These are phyloP conservation scores for Torymus auratus DNA, from an alignment of 2,888 invertebrate genomes.

Conservation along the genomic window DNA sequence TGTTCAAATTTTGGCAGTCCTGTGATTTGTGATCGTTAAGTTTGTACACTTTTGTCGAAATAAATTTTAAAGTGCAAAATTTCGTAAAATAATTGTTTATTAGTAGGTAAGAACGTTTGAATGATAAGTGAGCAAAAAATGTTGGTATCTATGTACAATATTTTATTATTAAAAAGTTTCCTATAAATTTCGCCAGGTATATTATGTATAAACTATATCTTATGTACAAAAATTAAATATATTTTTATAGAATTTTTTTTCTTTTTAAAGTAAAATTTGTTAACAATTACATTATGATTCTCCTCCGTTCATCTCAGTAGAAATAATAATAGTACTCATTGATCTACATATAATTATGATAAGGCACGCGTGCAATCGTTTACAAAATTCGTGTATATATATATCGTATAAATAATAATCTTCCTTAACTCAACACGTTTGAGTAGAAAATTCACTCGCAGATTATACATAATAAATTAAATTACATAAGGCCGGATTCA, in stretches of 20 bases:
- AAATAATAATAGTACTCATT: too few species aligned
- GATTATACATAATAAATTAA: constrained; percentile 60
- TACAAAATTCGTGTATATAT: constrained; percentile 17
- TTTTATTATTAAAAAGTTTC: constrained; percentile 40
- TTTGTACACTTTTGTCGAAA: too few species aligned
- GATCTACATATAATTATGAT: background rate
- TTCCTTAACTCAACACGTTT: constrained; percentile 19
- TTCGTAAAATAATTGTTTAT: too few species aligned
- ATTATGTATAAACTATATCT: constrained; percentile 23
- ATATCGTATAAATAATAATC: constrained; percentile 35
- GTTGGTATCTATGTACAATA: constrained; percentile 29
- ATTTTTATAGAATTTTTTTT: constrained; percentile 4
- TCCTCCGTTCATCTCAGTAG: too few species aligned
- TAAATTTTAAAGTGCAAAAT: too few species aligned
- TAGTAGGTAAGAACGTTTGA: too few species aligned
- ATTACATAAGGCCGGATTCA: constrained; percentile 55
- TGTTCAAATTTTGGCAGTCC: too few species aligned
- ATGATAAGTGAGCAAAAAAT: background rate
- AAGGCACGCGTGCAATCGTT: constrained; percentile 4
- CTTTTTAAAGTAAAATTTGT: constrained; percentile 8
- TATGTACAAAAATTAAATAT: constrained; percentile 58
- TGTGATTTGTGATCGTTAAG: too few species aligned
- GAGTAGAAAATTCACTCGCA: constrained; percentile 35
- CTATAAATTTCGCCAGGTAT: constrained; percentile 24
- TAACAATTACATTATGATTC: constrained; percentile 22